These are phyloP conservation scores for Crematogaster levior DNA, from an alignment of 2,888 invertebrate genomes.

Conservation along the genomic window DNA sequence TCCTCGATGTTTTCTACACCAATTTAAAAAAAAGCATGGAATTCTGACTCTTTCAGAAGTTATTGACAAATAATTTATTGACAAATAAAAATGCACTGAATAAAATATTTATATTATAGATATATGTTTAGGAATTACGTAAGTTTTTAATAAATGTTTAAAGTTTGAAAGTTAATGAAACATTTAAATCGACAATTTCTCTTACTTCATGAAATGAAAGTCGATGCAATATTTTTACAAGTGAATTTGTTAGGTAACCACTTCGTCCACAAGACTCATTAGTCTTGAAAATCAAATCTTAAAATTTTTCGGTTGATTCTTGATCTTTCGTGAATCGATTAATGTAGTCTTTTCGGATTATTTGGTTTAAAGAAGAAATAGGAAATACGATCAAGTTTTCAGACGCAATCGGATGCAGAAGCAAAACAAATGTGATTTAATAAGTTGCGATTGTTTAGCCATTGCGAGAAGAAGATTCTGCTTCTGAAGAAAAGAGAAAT, in stretches of 20 bases:
- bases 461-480: not conserved
- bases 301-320: not conserved
- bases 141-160: no score
- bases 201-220: not conserved
- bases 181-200: not conserved
- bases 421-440: slow-evolving; percentile 32
- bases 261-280: not conserved
- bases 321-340: slow-evolving; percentile 11
- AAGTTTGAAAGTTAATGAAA: no score
- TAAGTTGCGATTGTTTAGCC: slow-evolving; percentile 17
- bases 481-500: slow-evolving; percentile 27
- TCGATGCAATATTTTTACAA: not conserved
- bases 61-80: no score
- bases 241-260: not conserved
- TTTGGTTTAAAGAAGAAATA: slow-evolving; percentile 16
- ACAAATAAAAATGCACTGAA: no score
- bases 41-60: no score
- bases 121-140: no score
- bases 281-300: no score
- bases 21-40: no score
- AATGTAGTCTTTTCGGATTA: slow-evolving; percentile 28
- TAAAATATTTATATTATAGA: no score
- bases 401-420: not conserved
- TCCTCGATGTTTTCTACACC: no score
- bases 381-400: not conserved